phyloP scores from a whole-genome alignment of 1,140 invertebrate genomes.

The Zaprionus nigranus region DNA sequence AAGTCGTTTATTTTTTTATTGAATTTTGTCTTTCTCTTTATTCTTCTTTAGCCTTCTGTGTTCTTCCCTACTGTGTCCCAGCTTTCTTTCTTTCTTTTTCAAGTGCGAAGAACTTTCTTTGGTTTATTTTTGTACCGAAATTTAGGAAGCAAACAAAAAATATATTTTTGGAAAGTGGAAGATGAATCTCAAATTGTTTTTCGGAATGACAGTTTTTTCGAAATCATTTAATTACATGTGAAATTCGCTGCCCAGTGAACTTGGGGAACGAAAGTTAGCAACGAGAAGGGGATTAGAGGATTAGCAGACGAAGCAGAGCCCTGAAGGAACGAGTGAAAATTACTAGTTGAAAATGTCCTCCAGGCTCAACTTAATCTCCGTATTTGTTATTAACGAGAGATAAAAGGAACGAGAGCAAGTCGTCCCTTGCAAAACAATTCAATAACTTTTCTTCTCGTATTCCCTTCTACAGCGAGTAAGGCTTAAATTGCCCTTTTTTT shows the following conservation, averaged over 20 bases:
- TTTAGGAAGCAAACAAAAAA: slow-evolving; percentile 30
- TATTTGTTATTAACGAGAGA: too few species aligned
- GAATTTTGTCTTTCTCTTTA: neutral
- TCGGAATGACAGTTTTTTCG: slow-evolving; percentile 1
- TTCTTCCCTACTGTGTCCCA: neutral
- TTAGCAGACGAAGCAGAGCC: too few species aligned
- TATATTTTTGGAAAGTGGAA: slow-evolving; percentile 7
- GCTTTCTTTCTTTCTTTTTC: neutral
- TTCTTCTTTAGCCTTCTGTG: neutral
- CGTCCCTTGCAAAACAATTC: too few species aligned
- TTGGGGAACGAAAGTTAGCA: neutral
- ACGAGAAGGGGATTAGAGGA: neutral
- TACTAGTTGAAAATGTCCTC: too few species aligned
- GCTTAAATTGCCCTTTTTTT: too few species aligned
- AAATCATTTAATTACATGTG: neutral
- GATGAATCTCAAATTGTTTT: slow-evolving; percentile 5
- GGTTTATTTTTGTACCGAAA: slow-evolving; percentile 23
- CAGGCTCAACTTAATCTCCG: too few species aligned
- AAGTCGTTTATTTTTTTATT: neutral
- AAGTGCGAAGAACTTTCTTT: neutral
- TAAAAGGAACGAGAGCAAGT: too few species aligned
- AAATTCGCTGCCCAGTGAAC: neutral
- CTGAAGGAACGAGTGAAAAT: too few species aligned
- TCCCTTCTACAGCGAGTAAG: too few species aligned
- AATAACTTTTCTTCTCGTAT: too few species aligned